Conservation (phyloP, 1,140 invertebrate genomes). For the Caerostris darwini region DNA sequence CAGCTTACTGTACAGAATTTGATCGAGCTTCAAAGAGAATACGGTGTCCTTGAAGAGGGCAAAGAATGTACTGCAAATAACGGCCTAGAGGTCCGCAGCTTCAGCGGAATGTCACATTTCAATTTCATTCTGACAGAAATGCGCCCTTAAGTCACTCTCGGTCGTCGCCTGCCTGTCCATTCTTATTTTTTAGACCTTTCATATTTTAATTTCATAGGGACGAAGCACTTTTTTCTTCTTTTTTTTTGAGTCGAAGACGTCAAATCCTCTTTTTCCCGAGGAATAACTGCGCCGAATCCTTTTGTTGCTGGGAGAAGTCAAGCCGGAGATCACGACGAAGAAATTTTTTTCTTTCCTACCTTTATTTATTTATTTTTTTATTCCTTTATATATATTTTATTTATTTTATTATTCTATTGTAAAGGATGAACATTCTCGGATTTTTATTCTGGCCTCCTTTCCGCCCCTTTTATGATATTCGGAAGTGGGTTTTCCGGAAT, state of each 20-base stretch:
- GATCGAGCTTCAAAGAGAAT: not conserved
- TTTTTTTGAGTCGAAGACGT: not conserved
- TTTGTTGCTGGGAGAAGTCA: constrained; percentile 20
- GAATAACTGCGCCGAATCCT: constrained; percentile 8
- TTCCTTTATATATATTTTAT: not conserved
- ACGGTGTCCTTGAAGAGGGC: not conserved
- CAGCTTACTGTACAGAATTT: not conserved
- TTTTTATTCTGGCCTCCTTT: not conserved
- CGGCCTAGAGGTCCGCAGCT: not conserved
- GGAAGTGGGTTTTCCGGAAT: constrained; percentile 1
- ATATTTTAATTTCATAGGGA: constrained; percentile 30
- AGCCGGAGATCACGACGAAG: constrained; percentile 12
- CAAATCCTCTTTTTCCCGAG: not conserved
- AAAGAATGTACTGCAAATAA: not conserved
- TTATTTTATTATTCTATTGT: not conserved
- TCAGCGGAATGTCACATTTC: constrained; percentile 20
- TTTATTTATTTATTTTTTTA: not conserved
- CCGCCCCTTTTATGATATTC: not conserved
- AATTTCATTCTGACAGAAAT: constrained; percentile 33
- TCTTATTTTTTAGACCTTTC: constrained; percentile 18
- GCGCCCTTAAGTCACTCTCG: constrained; percentile 15
- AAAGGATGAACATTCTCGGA: constrained; percentile 24
- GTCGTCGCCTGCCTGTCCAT: constrained; percentile 25
- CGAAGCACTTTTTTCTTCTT: not conserved
- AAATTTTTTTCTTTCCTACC: not conserved